A percentile compares a stretch with the other conserved stretches of the same genome.
Conservation (phyloP, 2,797 vertebrate genomes). For the Poeciliopsis infans region DNA sequence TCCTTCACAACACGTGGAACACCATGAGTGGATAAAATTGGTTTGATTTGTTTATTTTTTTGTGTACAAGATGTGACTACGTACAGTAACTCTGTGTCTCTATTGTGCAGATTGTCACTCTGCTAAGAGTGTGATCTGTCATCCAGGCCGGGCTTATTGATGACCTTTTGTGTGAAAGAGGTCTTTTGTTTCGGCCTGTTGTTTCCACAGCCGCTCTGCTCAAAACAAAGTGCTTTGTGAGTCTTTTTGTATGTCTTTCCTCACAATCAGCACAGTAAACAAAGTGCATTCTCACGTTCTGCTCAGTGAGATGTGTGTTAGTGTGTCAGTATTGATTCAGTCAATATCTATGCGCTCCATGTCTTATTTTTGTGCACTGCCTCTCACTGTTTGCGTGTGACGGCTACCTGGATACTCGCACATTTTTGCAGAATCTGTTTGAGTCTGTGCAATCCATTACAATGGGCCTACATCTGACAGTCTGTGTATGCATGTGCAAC, state of each 20-base stretch:
- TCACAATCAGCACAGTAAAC: slow-evolving; percentile 60
- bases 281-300: slow-evolving; percentile 65
- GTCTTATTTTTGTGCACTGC: slow-evolving; percentile 65
- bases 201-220: slow-evolving; percentile 31
- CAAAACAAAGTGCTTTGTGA: slow-evolving; percentile 41
- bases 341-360: slow-evolving; percentile 73
- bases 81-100: slow-evolving; percentile 19
- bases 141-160: slow-evolving; percentile 41
- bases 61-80: slow-evolving; percentile 23
- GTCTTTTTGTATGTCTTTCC: slow-evolving; percentile 22
- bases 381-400: slow-evolving; percentile 37
- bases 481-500: slow-evolving; percentile 15
- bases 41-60: slow-evolving; percentile 10
- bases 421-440: slow-evolving; percentile 64
- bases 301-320: slow-evolving; percentile 60
- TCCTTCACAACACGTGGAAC: slow-evolving; percentile 41
- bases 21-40: slow-evolving; percentile 6
- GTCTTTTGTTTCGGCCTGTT: slow-evolving; percentile 57
- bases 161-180: slow-evolving; percentile 53
- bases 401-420: slow-evolving; percentile 62
- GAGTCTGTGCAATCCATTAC: slow-evolving; percentile 71
- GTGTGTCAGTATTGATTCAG: slow-evolving; percentile 73
- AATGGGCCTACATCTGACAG: slow-evolving; percentile 77
- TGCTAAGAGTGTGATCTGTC: slow-evolving; percentile 65
- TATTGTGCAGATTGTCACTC: slow-evolving; percentile 48